A percentile compares a stretch with the other conserved stretches of the same genome.
These are phyloP conservation scores for Pyralis farinalis DNA, from an alignment of 2,888 invertebrate species.

Conservation along the genomic window DNA sequence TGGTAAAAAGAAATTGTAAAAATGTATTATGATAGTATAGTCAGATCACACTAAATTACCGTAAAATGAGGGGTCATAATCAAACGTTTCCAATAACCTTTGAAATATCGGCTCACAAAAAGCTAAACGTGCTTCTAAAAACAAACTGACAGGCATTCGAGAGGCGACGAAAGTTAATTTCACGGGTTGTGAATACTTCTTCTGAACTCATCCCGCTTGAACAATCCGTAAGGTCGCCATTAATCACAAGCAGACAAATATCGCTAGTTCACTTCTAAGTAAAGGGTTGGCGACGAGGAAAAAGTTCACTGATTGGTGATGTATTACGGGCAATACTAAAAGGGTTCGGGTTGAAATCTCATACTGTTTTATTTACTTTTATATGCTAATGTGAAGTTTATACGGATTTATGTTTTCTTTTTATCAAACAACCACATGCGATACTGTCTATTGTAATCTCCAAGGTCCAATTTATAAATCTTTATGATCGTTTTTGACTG, in stretches of 20 bases:
- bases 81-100: slow-evolving; percentile 46
- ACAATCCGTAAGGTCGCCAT: slow-evolving; percentile 67
- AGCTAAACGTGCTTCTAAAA: slow-evolving; percentile 51
- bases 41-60: slow-evolving; percentile 7
- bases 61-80: slow-evolving; percentile 32
- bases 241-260: slow-evolving; percentile 64
- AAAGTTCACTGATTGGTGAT: slow-evolving; percentile 10
- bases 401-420: not conserved
- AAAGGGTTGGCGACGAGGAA: slow-evolving; percentile 16
- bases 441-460: no score
- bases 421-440: not conserved
- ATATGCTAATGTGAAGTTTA: no score
- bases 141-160: slow-evolving; percentile 61
- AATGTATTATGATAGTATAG: no score
- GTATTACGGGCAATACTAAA: slow-evolving; percentile 6
- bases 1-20: no score
- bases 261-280: slow-evolving; percentile 42
- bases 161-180: slow-evolving; percentile 75
- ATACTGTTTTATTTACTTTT: not conserved
- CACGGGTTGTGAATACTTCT: slow-evolving; percentile 73
- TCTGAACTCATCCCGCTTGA: slow-evolving; percentile 70
- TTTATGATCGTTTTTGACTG: no score
- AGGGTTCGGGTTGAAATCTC: slow-evolving; percentile 1
- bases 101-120: slow-evolving; percentile 41
- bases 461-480: no score